Evolutionary conservation across 2,113 vertebrate genomes (phyloP).

Genomic region (Actenoides lindsayi): DNA sequence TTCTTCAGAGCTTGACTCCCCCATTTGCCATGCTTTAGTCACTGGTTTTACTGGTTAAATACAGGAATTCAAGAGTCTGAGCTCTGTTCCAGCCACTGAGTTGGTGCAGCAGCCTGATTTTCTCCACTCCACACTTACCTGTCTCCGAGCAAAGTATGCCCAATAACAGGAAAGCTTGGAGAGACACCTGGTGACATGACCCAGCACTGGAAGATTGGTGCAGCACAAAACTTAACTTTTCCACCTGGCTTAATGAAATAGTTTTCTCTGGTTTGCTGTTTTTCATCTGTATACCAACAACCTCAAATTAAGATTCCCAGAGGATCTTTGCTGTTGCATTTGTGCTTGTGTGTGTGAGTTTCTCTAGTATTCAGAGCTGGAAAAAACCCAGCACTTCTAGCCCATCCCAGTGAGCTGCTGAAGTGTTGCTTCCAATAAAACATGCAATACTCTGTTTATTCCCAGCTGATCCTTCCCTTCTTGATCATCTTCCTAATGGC

Average conservation of each 20-base stretch:
- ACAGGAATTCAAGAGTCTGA: background rate
- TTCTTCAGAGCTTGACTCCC: background rate
- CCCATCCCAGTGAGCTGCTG: background rate
- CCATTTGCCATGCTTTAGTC: background rate
- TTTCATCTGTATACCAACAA: background rate
- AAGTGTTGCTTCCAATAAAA: background rate
- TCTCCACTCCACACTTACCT: fast-evolving
- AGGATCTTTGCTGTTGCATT: background rate
- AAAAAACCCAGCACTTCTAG: background rate
- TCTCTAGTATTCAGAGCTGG: background rate
- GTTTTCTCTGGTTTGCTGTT: background rate
- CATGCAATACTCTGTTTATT: background rate
- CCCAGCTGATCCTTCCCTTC: background rate
- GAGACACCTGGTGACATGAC: background rate
- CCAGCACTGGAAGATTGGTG: background rate
- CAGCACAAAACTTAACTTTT: background rate
- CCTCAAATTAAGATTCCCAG: background rate
- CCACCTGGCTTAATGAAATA: background rate
- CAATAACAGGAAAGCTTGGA: background rate
- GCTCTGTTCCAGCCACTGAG: background rate
- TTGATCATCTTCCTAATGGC: background rate
- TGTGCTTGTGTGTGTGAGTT: background rate
- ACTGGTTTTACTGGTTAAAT: background rate
- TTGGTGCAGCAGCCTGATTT: background rate
- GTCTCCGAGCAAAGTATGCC: background rate